phyloP scores from a whole-genome alignment of 2,113 vertebrate species.

The Nesogale talazaci region DNA sequence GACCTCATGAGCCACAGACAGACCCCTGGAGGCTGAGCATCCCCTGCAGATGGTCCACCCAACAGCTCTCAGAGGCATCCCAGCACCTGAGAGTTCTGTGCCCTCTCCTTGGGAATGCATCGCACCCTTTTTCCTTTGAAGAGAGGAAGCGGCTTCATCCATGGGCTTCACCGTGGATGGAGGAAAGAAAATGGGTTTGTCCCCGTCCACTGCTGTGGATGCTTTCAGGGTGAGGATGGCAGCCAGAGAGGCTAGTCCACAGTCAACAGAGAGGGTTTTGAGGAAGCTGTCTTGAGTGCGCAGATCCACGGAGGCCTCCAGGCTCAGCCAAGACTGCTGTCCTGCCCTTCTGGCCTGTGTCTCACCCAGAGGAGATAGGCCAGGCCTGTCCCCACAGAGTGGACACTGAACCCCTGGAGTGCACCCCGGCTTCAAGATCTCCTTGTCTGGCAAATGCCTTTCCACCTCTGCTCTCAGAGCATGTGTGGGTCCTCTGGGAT shows the following conservation, averaged over 20 bases:
- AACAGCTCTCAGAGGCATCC: no score
- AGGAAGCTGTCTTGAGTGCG: neutral
- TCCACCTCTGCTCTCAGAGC: neutral
- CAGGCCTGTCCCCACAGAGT: neutral
- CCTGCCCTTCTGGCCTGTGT: neutral
- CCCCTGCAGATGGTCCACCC: no score
- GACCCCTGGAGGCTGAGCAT: no score
- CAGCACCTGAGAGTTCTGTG: neutral
- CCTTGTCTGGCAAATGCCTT: conserved; percentile 1
- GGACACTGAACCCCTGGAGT: neutral
- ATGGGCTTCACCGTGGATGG: accelerated
- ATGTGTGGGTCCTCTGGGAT: neutral
- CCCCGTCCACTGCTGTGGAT: neutral
- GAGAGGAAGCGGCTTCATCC: neutral
- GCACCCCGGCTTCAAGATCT: neutral
- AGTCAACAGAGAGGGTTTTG: conserved; percentile 11
- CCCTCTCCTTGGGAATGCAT: neutral
- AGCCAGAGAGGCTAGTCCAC: conserved; percentile 1
- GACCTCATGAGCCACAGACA: no score
- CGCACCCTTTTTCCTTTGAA: neutral
- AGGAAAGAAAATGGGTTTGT: neutral
- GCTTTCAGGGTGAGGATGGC: neutral
- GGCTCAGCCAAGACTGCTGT: neutral
- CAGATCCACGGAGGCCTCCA: neutral
- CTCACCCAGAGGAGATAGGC: neutral